A percentile compares a stretch with the other conserved stretches of the same genome.
Evolutionary conservation across 2,888 invertebrate species (phyloP).

Genomic region (Drosophila leonis): DNA sequence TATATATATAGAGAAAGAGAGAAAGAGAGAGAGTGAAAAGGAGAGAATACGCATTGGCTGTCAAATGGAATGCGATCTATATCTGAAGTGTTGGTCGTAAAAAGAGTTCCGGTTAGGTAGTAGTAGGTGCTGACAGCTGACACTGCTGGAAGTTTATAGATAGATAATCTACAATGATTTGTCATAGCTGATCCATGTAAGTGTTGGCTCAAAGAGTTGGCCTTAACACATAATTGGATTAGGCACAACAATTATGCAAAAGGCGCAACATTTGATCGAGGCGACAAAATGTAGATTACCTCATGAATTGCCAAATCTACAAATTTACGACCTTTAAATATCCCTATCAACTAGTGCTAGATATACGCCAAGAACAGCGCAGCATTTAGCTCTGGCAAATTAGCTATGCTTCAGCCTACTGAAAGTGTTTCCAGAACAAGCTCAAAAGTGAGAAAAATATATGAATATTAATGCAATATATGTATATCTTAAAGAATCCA

Average conservation of each 20-base stretch:
- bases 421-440: background rate
- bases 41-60: background rate
- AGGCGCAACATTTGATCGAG: background rate
- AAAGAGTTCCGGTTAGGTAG: conserved; percentile 22
- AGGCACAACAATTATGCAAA: conserved; percentile 10
- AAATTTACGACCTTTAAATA: background rate
- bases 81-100: conserved; percentile 60
- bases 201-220: background rate
- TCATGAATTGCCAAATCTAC: background rate
- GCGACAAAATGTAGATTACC: background rate
- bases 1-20: background rate
- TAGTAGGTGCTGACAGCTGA: conserved; percentile 25
- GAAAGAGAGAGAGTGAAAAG: background rate
- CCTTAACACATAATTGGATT: conserved; percentile 11
- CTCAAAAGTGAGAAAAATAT: background rate
- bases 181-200: conserved; percentile 5
- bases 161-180: conserved; percentile 18
- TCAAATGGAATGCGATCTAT: conserved; percentile 38
- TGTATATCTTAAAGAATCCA: too few relatives aligned
- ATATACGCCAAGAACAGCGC: background rate
- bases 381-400: background rate
- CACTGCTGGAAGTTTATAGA: conserved; percentile 14
- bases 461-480: background rate
- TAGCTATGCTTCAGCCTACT: background rate
- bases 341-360: background rate